Conservation (phyloP, 2,888 invertebrate species). For the Heteromyza rotundicornis region DNA sequence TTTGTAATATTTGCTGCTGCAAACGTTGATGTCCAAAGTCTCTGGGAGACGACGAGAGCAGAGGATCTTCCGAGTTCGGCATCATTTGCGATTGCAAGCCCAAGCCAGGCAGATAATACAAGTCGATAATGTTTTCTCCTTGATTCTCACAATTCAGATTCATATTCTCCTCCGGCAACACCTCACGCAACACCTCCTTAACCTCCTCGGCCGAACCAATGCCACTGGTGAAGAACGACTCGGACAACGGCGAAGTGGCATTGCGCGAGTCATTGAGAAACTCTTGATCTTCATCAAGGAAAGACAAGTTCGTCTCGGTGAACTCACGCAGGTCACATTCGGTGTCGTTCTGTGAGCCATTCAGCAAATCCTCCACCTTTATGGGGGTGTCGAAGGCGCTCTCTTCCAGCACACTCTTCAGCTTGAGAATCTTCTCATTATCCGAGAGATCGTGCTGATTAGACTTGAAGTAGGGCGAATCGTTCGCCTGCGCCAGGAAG, state of each 20-base stretch:
- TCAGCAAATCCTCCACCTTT: slow-evolving; percentile 59
- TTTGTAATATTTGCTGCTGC: slow-evolving; percentile 34
- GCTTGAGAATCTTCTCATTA: slow-evolving; percentile 59
- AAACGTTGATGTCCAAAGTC: slow-evolving; percentile 68
- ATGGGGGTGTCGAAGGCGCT: slow-evolving; percentile 56
- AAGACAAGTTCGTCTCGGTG: slow-evolving; percentile 61
- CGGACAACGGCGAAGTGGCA: slow-evolving; percentile 80
- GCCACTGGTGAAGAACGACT: slow-evolving; percentile 80
- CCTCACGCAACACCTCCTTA: slow-evolving; percentile 84
- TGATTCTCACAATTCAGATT: slow-evolving; percentile 60
- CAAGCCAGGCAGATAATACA: slow-evolving; percentile 61
- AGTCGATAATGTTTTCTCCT: slow-evolving; percentile 62
- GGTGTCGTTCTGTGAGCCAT: slow-evolving; percentile 52
- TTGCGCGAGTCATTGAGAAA: slow-evolving; percentile 71
- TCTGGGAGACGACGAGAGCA: slow-evolving; percentile 82
- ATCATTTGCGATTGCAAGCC: slow-evolving; percentile 81
- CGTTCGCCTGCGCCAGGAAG: slow-evolving; percentile 47
- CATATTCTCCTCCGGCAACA: slow-evolving; percentile 78
- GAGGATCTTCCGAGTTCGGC: slow-evolving; percentile 86
- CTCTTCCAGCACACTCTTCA: slow-evolving; percentile 59
- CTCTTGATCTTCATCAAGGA: slow-evolving; percentile 62
- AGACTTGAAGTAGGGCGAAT: slow-evolving; percentile 50
- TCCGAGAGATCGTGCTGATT: slow-evolving; percentile 47
- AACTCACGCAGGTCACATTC: slow-evolving; percentile 60
- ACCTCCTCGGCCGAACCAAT: slow-evolving; percentile 88